Conservation (phyloP, 2,797 vertebrate species). For the Brachymystax lenok region DNA sequence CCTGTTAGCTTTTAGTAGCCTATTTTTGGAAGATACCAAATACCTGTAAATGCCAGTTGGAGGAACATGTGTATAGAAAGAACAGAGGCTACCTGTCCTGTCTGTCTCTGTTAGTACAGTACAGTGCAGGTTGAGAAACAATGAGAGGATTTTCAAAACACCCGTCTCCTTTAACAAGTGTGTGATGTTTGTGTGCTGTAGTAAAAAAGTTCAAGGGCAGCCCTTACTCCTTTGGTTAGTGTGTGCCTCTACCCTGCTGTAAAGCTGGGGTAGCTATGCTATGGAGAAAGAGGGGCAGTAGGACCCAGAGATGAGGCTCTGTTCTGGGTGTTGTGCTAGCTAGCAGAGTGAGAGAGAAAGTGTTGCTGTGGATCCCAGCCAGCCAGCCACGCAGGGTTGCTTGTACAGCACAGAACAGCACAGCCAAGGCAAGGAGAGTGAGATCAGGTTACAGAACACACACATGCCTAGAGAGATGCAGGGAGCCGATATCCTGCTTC, state of each 20-base stretch:
- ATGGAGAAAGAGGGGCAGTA: constrained; percentile 48
- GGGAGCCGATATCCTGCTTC: constrained; percentile 60
- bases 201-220: too few species aligned
- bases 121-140: too few species aligned
- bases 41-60: not conserved
- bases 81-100: not conserved
- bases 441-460: constrained; percentile 80
- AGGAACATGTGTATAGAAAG: not conserved
- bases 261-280: too few species aligned
- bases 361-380: constrained; percentile 63
- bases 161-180: too few species aligned
- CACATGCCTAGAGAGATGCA: constrained; percentile 72
- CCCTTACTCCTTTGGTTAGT: too few species aligned
- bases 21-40: not conserved
- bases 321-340: constrained; percentile 48
- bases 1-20: not conserved
- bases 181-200: too few species aligned
- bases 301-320: constrained; percentile 59
- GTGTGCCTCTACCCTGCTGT: not conserved
- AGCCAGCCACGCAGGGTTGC: constrained; percentile 25
- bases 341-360: constrained; percentile 58
- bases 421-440: constrained; percentile 57
- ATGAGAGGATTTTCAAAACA: too few species aligned
- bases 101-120: not conserved
- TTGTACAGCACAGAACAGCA: constrained; percentile 64